Base-by-base conservation (phyloP, 2,888 invertebrate species). In the Tipula confusa region DNA sequence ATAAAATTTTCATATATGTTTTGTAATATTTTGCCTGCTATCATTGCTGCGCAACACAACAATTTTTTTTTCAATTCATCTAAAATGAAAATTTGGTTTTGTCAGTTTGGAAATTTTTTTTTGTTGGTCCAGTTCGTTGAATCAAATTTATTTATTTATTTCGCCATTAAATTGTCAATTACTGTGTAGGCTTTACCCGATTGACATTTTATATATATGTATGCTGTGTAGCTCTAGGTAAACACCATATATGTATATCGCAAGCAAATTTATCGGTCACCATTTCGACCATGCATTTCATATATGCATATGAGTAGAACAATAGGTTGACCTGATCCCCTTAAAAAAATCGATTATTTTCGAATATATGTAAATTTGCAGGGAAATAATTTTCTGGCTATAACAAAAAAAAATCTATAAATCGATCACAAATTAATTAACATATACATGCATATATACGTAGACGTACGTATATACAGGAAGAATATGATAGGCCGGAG, bases 41-140 rank as follows among this genome's bases (percentile, higher is more conserved):
- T 64, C 64, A 64, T 64, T 64, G n/a, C n/a, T 64, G 64, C 64
- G 64, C 64, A 64, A 64, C 64, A 64, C 64, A 64, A 9, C 64
- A 64, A 64, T 64, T 64, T 64, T n/a, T n/a, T n/a, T n/a, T 64
- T 64, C 64, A 64, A 64, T 24, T 64, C 64, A 64, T 64, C 64
- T 64, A 43, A 43, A n/a, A n/a, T n/a, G 1, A 64, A 64, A 64
- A 24, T 64, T 9, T 43, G n/a, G n/a, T 6, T 43, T 15, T 43
- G 15, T 43, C n/a, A n/a, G 15, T 43, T 43, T 33, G 33, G 4
- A 33, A 5, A 11, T 36, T 36, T 36, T 36, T 36, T 43, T 15
- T 43, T 15, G 1, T 64, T 64, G 64, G 64, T 24, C 43, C 5
- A 43, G 9, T 24, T 24, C 24, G 6, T 64, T 64, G 24, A 24